Conservation (phyloP, 2,797 vertebrate genomes). For the Mormyrops attenuatus region DNA sequence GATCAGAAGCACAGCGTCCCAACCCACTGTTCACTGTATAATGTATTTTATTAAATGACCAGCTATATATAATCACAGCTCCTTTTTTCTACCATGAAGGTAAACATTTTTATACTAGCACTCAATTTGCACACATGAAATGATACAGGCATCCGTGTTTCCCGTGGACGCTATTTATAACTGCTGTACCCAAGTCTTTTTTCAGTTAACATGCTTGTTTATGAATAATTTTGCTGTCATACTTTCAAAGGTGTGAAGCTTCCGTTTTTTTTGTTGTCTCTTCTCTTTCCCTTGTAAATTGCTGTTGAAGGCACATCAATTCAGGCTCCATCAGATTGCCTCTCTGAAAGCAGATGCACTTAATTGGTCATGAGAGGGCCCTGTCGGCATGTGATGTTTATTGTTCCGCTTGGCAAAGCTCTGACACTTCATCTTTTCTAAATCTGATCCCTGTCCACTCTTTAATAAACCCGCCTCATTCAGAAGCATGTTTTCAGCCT, state of each 20-base stretch:
- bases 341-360: constrained; percentile 43
- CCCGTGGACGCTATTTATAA: not conserved
- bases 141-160: not conserved
- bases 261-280: not conserved
- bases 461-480: constrained; percentile 26
- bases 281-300: not conserved
- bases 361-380: constrained; percentile 63
- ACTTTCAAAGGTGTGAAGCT: not conserved
- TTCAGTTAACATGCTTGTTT: not conserved
- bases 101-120: not conserved
- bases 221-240: not conserved
- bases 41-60: not conserved
- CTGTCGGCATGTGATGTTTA: constrained; percentile 50
- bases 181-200: not conserved
- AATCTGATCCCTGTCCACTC: constrained; percentile 42
- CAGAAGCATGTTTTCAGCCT: not conserved
- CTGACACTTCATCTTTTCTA: constrained; percentile 37
- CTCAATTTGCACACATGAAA: not conserved
- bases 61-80: not conserved
- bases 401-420: constrained; percentile 50
- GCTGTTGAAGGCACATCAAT: not conserved
- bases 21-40: not conserved
- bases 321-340: constrained; percentile 32
- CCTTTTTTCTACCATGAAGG: not conserved
- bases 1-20: not conserved